phyloP scores from a whole-genome alignment of 1,140 invertebrate genomes.

The Pygmarrhopalites habei region DNA sequence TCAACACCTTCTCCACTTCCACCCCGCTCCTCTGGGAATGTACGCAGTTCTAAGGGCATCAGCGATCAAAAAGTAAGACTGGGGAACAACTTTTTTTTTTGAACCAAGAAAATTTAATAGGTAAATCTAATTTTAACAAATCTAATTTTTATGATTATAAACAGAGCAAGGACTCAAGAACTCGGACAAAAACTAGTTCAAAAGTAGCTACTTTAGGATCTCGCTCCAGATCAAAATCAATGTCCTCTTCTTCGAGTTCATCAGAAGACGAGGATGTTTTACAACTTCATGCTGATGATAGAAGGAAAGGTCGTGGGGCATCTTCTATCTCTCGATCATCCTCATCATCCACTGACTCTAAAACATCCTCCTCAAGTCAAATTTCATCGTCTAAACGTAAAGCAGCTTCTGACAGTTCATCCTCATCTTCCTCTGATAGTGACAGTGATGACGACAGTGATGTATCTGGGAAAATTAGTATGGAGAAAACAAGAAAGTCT shows the following conservation, averaged over 20 bases:
- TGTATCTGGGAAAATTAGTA: constrained; percentile 2
- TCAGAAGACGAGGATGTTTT: constrained; percentile 33
- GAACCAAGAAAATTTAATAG: too few species aligned
- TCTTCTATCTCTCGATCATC: constrained; percentile 12
- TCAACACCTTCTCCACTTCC: background rate
- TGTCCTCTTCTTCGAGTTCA: constrained; percentile 23
- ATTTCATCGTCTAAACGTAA: constrained; percentile 11
- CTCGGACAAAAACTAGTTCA: background rate
- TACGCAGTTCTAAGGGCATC: too few species aligned
- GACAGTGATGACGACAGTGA: constrained; percentile 12
- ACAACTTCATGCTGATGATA: constrained; percentile 23
- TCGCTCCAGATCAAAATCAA: constrained; percentile 4
- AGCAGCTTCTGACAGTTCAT: constrained; percentile 9
- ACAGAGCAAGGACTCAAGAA: background rate
- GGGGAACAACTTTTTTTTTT: too few species aligned
- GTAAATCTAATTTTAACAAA: too few species aligned
- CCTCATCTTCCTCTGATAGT: constrained; percentile 12
- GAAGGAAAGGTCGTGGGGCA: constrained; percentile 3
- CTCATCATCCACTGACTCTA: constrained; percentile 3
- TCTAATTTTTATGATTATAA: too few species aligned
- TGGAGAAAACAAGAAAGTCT: background rate
- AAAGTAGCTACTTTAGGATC: background rate
- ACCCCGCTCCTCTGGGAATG: too few species aligned
- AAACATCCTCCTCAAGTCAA: constrained; percentile 3
- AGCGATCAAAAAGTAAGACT: too few species aligned